Percentiles rank a stretch among this genome's conserved stretches.
These are phyloP conservation scores for Drosophila albomicans DNA, from an alignment of 1,140 invertebrate genomes.

Conservation along the genomic window DNA sequence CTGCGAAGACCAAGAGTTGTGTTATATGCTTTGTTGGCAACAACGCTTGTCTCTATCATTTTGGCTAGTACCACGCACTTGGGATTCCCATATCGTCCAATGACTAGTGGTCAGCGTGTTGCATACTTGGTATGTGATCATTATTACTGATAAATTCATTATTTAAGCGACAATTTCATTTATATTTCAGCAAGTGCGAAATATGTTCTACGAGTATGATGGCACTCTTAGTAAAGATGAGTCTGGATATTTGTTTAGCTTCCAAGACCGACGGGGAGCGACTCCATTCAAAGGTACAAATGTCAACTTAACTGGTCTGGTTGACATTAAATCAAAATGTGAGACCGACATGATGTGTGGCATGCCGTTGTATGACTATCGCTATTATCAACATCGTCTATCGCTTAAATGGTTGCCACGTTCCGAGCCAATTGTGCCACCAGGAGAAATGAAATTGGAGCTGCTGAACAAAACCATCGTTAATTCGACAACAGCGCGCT, in stretches of 20 bases:
- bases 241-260: conserved; percentile 90
- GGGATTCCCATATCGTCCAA: conserved; percentile 91
- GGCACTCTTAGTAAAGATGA: conserved; percentile 86
- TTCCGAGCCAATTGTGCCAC: conserved; percentile 47
- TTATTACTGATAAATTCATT: background rate
- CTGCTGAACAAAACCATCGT: conserved; percentile 54
- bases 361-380: conserved; percentile 89
- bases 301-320: conserved; percentile 85
- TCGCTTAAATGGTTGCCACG: conserved; percentile 57
- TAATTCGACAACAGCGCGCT: conserved; percentile 38
- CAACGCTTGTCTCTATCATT: conserved; percentile 85
- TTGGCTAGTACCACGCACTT: conserved; percentile 88
- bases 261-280: conserved; percentile 89
- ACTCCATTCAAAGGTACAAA: conserved; percentile 85
- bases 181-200: conserved; percentile 86
- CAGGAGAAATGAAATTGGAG: conserved; percentile 34
- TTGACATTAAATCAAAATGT: conserved; percentile 87
- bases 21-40: conserved; percentile 82
- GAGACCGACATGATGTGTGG: conserved; percentile 90
- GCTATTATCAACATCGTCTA: conserved; percentile 43
- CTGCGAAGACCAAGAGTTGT: conserved; percentile 69
- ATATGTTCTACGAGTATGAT: conserved; percentile 87
- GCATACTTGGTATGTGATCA: conserved; percentile 87
- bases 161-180: background rate
- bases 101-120: conserved; percentile 89